phyloP scores from a whole-genome alignment of 2,113 vertebrate species.

The Crotalus viridis region DNA sequence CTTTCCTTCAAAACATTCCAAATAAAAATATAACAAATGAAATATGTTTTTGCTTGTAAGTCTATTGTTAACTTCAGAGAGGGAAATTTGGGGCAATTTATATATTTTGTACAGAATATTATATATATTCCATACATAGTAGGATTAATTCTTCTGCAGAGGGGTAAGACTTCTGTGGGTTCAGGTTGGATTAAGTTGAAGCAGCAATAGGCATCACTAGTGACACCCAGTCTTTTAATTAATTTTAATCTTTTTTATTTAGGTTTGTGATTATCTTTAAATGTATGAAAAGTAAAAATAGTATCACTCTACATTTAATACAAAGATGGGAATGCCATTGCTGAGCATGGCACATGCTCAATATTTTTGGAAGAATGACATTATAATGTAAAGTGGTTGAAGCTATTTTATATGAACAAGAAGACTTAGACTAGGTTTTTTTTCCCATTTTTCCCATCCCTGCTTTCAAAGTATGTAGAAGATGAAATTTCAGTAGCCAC shows the following conservation, averaged over 20 bases:
- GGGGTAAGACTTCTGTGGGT: not conserved
- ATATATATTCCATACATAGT: not conserved
- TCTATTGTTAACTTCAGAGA: constrained; percentile 6
- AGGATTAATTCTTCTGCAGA: not conserved
- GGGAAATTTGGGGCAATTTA: constrained; percentile 20
- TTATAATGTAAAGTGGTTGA: not conserved
- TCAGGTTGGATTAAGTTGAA: not conserved
- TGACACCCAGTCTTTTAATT: not conserved
- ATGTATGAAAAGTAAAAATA: not conserved
- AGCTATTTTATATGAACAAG: not conserved
- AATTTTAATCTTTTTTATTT: not conserved
- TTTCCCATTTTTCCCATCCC: not conserved
- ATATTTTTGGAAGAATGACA: not conserved
- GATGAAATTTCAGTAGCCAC: not conserved
- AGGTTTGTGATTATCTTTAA: not conserved
- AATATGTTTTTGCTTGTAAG: not conserved
- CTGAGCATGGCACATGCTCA: not conserved
- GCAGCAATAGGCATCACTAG: not conserved
- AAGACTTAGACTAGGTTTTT: not conserved
- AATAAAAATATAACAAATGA: constrained; percentile 52
- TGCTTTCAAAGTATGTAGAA: not conserved
- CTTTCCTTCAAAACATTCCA: constrained; percentile 73
- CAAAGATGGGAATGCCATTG: not conserved
- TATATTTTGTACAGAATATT: not conserved
- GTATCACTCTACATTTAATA: not conserved